Conservation (phyloP, 2,797 vertebrate genomes). For the Manis crassicaudata region DNA sequence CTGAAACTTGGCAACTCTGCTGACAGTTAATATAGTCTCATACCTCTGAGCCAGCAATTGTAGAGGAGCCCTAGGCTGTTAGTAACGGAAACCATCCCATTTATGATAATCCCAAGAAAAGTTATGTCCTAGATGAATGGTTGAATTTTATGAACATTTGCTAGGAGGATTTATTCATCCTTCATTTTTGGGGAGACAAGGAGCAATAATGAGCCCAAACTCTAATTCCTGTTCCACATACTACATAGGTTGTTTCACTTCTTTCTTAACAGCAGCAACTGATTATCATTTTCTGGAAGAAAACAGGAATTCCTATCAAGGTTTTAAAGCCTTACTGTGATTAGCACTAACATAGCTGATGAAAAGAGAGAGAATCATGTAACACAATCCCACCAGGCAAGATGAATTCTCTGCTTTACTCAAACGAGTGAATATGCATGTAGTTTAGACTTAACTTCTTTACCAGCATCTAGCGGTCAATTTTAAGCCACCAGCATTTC, state of each 20-base stretch:
- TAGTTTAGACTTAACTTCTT: slow-evolving; percentile 2
- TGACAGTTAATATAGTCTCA: slow-evolving; percentile 60
- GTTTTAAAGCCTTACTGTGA: slow-evolving; percentile 6
- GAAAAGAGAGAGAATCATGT: background rate
- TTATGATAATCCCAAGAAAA: slow-evolving; percentile 70
- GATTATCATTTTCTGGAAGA: background rate
- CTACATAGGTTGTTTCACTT: background rate
- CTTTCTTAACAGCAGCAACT: background rate
- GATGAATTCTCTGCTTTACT: background rate
- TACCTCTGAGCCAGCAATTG: slow-evolving; percentile 68
- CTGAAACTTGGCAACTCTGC: slow-evolving; percentile 71
- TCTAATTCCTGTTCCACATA: background rate
- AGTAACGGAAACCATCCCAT: slow-evolving; percentile 55
- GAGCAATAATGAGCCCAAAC: slow-evolving; percentile 20
- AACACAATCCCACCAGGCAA: background rate
- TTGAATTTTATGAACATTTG: slow-evolving; percentile 38
- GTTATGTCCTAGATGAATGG: slow-evolving; percentile 49
- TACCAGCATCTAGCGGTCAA: background rate
- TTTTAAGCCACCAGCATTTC: background rate
- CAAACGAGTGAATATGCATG: background rate
- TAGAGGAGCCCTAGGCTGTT: slow-evolving; percentile 63
- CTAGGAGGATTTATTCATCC: slow-evolving; percentile 62
- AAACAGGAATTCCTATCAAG: background rate
- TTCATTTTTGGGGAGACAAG: slow-evolving; percentile 36
- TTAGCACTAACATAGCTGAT: background rate